Evolutionary conservation across 2,888 invertebrate species (phyloP).

Genomic region (Mechanitis messenoides): DNA sequence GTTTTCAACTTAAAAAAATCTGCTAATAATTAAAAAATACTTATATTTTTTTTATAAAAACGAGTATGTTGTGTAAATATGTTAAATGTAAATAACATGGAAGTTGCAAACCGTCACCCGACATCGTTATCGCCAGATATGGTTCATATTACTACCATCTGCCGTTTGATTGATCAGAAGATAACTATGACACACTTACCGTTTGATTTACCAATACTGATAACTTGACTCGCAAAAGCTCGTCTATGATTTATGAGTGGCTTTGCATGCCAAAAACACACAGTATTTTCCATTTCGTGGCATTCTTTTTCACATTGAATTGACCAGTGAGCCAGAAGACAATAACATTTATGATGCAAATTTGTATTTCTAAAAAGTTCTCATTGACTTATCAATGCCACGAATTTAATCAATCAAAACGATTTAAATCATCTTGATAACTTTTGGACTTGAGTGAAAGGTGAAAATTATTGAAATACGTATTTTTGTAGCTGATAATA

Average conservation of each 20-base stretch:
- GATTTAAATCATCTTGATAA: constrained; percentile 23
- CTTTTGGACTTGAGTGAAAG: constrained; percentile 24
- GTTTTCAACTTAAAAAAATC: too few species aligned
- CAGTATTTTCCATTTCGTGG: too few species aligned
- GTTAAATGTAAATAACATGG: constrained; percentile 12
- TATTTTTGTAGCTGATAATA: constrained; percentile 44
- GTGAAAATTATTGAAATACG: constrained; percentile 32
- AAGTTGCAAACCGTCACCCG: constrained; percentile 13
- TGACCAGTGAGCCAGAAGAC: background rate
- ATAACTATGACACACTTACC: constrained; percentile 36
- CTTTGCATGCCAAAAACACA: too few species aligned
- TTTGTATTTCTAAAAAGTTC: too few species aligned
- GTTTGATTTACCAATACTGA: constrained; percentile 33
- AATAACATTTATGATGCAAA: background rate
- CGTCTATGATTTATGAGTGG: background rate
- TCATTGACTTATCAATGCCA: background rate
- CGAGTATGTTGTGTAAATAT: constrained; percentile 5
- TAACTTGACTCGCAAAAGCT: constrained; percentile 30
- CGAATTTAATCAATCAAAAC: constrained; percentile 19
- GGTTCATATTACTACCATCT: constrained; percentile 44
- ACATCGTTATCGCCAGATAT: constrained; percentile 30
- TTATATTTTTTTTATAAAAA: background rate
- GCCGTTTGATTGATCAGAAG: constrained; percentile 48
- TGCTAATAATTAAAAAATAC: too few species aligned
- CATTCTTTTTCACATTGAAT: too few species aligned